phyloP scores from a whole-genome alignment of 2,113 vertebrate species.

The Halcyon malimbica region DNA sequence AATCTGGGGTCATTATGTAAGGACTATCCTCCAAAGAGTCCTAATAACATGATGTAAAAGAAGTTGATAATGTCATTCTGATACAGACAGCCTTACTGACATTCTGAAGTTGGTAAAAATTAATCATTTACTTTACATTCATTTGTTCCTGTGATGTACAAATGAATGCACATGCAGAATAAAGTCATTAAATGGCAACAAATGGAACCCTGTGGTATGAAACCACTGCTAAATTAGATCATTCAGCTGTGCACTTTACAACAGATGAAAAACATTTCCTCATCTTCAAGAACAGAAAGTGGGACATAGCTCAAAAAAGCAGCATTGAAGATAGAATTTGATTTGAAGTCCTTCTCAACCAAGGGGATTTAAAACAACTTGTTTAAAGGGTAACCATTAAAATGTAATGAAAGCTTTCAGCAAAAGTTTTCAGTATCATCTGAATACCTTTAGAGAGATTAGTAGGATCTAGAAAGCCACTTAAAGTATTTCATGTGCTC shows the following conservation, averaged over 20 bases:
- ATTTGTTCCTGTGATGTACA: neutral
- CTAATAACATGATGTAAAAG: neutral
- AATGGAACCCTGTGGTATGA: neutral
- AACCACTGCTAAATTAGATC: neutral
- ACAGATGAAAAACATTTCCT: neutral
- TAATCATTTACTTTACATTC: neutral
- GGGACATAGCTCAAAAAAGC: neutral
- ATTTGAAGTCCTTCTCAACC: neutral
- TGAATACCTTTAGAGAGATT: neutral
- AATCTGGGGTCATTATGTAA: neutral
- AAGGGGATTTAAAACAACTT: neutral
- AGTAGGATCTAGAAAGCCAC: neutral
- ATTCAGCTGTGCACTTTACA: neutral
- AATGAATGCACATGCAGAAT: neutral
- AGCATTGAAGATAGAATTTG: neutral
- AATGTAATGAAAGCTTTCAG: constrained; percentile 10
- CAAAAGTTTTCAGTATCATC: neutral
- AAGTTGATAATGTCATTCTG: neutral
- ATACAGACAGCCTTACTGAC: neutral
- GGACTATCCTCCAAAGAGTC: neutral
- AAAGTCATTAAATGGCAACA: neutral
- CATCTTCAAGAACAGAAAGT: constrained; percentile 23
- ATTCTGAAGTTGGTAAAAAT: neutral
- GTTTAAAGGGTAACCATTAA: neutral
- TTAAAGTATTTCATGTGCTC: neutral